phyloP scores from a whole-genome alignment of 1,140 invertebrate species.

The Thereuonema tuberculata region DNA sequence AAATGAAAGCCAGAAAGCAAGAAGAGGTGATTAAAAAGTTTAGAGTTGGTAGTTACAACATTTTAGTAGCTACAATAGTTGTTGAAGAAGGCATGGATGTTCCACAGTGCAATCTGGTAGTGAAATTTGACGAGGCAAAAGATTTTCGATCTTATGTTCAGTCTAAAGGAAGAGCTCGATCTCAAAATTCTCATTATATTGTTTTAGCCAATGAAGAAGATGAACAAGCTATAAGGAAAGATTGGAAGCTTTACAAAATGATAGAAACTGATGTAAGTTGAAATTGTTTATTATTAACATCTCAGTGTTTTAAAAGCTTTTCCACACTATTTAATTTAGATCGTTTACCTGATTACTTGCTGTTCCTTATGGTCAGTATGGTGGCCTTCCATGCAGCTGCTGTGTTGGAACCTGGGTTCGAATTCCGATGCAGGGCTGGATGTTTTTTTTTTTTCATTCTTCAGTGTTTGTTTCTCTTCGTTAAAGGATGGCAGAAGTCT shows the following conservation, averaged over 20 bases:
- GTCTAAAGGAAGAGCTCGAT: conserved; percentile 40
- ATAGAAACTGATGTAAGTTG: no score
- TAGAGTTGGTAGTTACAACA: conserved; percentile 46
- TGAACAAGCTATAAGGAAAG: conserved; percentile 25
- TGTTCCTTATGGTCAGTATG: no score
- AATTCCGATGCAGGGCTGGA: no score
- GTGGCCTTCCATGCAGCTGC: no score
- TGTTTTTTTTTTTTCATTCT: no score
- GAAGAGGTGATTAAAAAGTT: conserved; percentile 38
- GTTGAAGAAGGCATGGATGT: conserved; percentile 76
- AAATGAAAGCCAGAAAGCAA: conserved; percentile 26
- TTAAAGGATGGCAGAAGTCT: no score
- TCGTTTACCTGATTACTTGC: no score
- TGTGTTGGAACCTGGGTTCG: no score
- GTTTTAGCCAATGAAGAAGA: conserved; percentile 36
- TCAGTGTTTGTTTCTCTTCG: no score
- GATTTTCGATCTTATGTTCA: conserved; percentile 34
- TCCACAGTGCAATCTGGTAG: conserved; percentile 59
- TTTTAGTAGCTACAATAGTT: conserved; percentile 63
- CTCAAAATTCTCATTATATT: conserved; percentile 40
- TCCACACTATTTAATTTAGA: no score
- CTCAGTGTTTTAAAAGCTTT: no score
- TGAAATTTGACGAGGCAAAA: conserved; percentile 46
- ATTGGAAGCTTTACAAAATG: conserved; percentile 33
- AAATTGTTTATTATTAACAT: no score